phyloP scores from a whole-genome alignment of 2,113 vertebrate genomes.

The Meriones unguiculatus region DNA sequence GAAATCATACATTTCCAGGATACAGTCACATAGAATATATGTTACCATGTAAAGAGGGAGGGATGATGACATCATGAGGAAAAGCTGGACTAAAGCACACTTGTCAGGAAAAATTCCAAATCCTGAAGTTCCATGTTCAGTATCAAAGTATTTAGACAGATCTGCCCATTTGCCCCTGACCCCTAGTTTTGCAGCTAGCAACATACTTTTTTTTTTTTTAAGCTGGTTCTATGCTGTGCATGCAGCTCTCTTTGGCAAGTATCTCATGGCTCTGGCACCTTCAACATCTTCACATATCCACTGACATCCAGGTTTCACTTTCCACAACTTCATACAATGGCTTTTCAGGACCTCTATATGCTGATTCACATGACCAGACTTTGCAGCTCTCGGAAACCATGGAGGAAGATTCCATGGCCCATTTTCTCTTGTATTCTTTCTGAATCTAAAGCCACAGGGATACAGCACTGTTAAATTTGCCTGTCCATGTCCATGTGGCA shows the following conservation, averaged over 20 bases:
- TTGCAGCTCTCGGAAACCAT: not conserved
- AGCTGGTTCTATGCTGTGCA: no score
- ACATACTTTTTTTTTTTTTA: not conserved
- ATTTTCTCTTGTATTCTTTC: not conserved
- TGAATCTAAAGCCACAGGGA: not conserved
- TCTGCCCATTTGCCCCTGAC: fast-evolving
- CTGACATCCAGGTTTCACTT: not conserved
- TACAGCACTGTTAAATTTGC: not conserved
- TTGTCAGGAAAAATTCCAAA: no score
- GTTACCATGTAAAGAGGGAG: not conserved
- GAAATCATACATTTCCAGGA: not conserved
- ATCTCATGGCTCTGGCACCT: not conserved
- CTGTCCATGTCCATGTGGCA: not conserved
- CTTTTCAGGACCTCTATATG: not conserved
- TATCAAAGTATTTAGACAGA: not conserved
- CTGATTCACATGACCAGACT: not conserved
- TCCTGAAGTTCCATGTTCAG: not conserved
- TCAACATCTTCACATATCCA: not conserved
- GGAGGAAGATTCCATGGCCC: not conserved
- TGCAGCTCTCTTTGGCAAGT: not conserved
- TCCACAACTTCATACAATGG: not conserved
- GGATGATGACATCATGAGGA: not conserved
- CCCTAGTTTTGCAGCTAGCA: not conserved
- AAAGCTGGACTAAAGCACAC: not conserved
- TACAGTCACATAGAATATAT: not conserved